A percentile compares a stretch with the other conserved stretches of the same genome.
Evolutionary conservation across 2,888 invertebrate genomes (phyloP).

Genomic region (Oligia fasciuncula): DNA sequence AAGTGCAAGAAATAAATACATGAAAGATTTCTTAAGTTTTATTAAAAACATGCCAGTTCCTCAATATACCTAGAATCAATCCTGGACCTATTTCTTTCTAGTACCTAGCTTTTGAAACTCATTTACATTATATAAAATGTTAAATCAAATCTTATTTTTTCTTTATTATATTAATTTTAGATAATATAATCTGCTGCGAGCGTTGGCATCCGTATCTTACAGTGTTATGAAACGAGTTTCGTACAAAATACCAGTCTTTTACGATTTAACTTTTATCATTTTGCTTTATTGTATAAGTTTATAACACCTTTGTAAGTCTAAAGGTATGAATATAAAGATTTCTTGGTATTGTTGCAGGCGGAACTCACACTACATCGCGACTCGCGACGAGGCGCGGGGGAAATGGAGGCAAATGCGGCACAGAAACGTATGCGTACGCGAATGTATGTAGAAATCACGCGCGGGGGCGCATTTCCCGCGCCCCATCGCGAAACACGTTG

Average conservation of each 20-base stretch:
- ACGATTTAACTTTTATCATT: slow-evolving; percentile 53
- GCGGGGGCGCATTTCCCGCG: not conserved
- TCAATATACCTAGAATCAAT: too few relatives aligned
- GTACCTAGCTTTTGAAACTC: too few relatives aligned
- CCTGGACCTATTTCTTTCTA: too few relatives aligned
- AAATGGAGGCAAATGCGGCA: not conserved
- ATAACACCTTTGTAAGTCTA: slow-evolving; percentile 15
- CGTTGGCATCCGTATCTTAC: not conserved
- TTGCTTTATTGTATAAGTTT: slow-evolving; percentile 46
- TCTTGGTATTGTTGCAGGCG: not conserved
- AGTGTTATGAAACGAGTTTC: slow-evolving; percentile 12
- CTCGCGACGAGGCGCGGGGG: not conserved
- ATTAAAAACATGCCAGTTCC: too few relatives aligned
- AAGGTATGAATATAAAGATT: slow-evolving; percentile 15
- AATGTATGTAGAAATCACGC: not conserved
- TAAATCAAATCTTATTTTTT: too few relatives aligned
- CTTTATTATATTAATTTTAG: not conserved
- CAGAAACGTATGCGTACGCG: not conserved
- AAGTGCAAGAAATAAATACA: too few relatives aligned
- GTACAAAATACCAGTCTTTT: slow-evolving; percentile 31
- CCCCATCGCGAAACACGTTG: not conserved
- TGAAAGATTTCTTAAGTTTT: too few relatives aligned
- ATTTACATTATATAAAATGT: too few relatives aligned
- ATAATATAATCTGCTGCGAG: not conserved
- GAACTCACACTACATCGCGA: not conserved